Conservation (phyloP, 2,113 vertebrate genomes). For the Puffinus mauretanicus region DNA sequence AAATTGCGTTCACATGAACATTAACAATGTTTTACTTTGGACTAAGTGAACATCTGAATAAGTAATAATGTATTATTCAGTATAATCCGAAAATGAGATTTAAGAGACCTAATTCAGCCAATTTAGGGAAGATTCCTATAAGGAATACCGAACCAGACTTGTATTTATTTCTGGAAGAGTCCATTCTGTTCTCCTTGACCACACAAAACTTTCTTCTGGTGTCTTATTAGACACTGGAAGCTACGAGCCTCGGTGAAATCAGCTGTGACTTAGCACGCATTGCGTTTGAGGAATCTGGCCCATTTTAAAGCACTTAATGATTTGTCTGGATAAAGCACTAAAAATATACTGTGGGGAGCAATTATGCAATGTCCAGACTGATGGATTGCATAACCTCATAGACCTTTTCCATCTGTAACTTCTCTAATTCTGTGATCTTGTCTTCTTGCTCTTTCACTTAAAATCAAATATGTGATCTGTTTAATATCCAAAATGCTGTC, state of each 20-base stretch:
- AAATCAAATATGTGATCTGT: slow-evolving; percentile 45
- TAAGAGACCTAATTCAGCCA: background rate
- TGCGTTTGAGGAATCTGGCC: slow-evolving; percentile 45
- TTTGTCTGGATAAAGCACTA: slow-evolving; percentile 68
- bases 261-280: slow-evolving; percentile 53
- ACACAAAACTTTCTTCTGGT: background rate
- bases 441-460: slow-evolving; percentile 30
- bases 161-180: background rate
- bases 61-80: background rate
- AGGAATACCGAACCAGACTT: background rate
- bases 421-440: slow-evolving; percentile 51
- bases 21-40: slow-evolving; percentile 27
- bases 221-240: background rate
- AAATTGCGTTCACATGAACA: slow-evolving; percentile 20
- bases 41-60: slow-evolving; percentile 22
- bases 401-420: slow-evolving; percentile 61
- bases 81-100: slow-evolving; percentile 24
- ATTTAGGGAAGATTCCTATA: background rate
- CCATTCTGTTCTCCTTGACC: background rate
- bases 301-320: slow-evolving; percentile 67
- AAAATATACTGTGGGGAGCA: slow-evolving; percentile 66
- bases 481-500: background rate
- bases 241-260: background rate
- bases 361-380: slow-evolving; percentile 63
- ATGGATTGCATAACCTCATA: slow-evolving; percentile 63